Percentiles rank a stretch among this genome's conserved stretches.
phyloP scores from a whole-genome alignment of 2,888 invertebrate species.

The Meteorus colon region DNA sequence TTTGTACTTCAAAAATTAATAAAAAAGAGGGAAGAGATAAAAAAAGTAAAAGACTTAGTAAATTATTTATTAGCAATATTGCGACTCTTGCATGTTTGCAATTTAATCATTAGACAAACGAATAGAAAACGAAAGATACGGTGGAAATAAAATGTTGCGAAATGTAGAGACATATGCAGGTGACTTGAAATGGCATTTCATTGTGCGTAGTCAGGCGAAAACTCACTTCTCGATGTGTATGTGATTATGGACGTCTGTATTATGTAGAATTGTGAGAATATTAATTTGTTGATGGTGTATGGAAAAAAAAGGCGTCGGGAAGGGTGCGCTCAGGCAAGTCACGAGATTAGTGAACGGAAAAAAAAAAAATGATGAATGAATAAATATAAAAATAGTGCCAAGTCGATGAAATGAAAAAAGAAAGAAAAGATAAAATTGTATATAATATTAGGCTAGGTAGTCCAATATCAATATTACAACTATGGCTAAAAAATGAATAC shows the following conservation, averaged over 20 bases:
- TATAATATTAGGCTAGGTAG: slow-evolving; percentile 72
- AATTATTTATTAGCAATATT: slow-evolving; percentile 71
- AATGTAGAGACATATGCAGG: slow-evolving; percentile 12
- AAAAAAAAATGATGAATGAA: background rate
- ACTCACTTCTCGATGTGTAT: slow-evolving; percentile 14
- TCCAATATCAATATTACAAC: slow-evolving; percentile 70
- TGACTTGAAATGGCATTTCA: slow-evolving; percentile 25
- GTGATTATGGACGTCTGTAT: slow-evolving; percentile 12
- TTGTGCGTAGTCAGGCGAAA: slow-evolving; percentile 7
- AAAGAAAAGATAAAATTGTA: slow-evolving; percentile 56
- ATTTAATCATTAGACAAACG: slow-evolving; percentile 46
- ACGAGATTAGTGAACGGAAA: background rate
- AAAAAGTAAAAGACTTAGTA: slow-evolving; percentile 65
- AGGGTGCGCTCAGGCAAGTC: slow-evolving; percentile 23
- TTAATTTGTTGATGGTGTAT: background rate
- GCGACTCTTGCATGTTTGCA: slow-evolving; percentile 59
- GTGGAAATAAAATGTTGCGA: slow-evolving; percentile 17
- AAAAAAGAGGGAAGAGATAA: slow-evolving; percentile 17
- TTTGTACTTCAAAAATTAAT: slow-evolving; percentile 22
- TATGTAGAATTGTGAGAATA: slow-evolving; percentile 4
- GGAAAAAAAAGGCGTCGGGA: slow-evolving; percentile 25
- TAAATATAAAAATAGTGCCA: slow-evolving; percentile 48
- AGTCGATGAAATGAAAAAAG: slow-evolving; percentile 48
- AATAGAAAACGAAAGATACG: slow-evolving; percentile 15
- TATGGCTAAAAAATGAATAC: slow-evolving; percentile 58